Conservation (phyloP, 92 coral and sea anemone species). For the Pocillopora meandrina region DNA sequence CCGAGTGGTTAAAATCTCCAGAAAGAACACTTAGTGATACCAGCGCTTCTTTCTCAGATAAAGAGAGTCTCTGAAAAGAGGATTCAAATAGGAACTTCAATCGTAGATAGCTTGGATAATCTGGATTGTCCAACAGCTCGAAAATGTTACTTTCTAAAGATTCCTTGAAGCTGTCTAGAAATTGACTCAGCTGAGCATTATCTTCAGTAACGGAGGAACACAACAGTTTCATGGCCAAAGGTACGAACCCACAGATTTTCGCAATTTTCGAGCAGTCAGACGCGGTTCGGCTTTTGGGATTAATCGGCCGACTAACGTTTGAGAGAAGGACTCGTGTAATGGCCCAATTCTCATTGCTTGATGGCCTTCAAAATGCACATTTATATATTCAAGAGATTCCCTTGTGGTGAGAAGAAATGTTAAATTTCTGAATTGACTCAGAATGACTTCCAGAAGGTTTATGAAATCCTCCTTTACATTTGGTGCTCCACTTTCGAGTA, state of each 20-base stretch:
- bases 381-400: neutral
- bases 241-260: conserved; percentile 32
- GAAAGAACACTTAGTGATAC: conserved; percentile 23
- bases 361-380: conserved; percentile 3
- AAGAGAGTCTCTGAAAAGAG: conserved; percentile 32
- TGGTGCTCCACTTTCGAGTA: conserved; percentile 16
- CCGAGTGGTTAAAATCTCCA: neutral
- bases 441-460: conserved; percentile 24
- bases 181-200: neutral
- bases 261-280: neutral
- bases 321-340: conserved; percentile 1
- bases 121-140: conserved; percentile 28
- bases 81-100: conserved; percentile 22
- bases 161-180: neutral
- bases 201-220: neutral
- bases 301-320: neutral
- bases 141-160: neutral
- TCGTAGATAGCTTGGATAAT: conserved; percentile 19
- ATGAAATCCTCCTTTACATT: conserved; percentile 23
- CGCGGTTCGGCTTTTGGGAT: neutral
- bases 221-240: conserved; percentile 30
- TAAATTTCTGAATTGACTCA: neutral
- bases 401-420: conserved; percentile 25
- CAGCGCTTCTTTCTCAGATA: conserved; percentile 21
- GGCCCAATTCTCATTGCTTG: conserved; percentile 13